Percentiles rank a stretch among this genome's conserved stretches.
These are phyloP conservation scores for Amiota minor DNA, from an alignment of 2,888 invertebrate species.

Conservation along the genomic window DNA sequence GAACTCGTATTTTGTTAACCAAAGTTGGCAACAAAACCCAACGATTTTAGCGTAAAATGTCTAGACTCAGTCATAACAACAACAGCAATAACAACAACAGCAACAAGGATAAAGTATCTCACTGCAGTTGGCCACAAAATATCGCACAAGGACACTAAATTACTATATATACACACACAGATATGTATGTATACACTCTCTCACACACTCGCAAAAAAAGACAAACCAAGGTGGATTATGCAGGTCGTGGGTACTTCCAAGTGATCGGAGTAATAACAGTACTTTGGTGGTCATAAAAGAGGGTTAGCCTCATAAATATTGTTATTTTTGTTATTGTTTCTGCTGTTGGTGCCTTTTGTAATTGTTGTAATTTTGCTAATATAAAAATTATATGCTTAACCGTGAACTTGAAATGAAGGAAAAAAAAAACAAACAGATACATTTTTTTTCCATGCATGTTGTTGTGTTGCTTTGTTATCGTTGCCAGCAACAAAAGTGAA, in stretches of 20 bases:
- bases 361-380: slow-evolving; percentile 67
- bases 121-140: slow-evolving; percentile 11
- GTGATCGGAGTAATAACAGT: no score
- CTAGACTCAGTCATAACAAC: neutral
- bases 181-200: no score
- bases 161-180: neutral
- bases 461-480: slow-evolving; percentile 27
- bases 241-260: no score
- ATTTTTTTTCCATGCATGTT: no score
- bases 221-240: neutral
- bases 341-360: slow-evolving; percentile 34
- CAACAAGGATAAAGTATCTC: neutral
- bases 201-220: no score
- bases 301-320: no score
- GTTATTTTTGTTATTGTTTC: neutral
- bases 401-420: slow-evolving; percentile 57
- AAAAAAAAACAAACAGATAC: no score
- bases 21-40: no score
- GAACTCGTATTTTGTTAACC: no score
- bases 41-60: no score
- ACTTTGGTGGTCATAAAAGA: no score
- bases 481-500: slow-evolving; percentile 56
- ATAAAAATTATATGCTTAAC: slow-evolving; percentile 62
- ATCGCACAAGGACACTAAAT: slow-evolving; percentile 24
- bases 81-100: slow-evolving; percentile 42